Evolutionary conservation across 2,797 vertebrate genomes (phyloP).

Genomic region (Neoniphon sammara): DNA sequence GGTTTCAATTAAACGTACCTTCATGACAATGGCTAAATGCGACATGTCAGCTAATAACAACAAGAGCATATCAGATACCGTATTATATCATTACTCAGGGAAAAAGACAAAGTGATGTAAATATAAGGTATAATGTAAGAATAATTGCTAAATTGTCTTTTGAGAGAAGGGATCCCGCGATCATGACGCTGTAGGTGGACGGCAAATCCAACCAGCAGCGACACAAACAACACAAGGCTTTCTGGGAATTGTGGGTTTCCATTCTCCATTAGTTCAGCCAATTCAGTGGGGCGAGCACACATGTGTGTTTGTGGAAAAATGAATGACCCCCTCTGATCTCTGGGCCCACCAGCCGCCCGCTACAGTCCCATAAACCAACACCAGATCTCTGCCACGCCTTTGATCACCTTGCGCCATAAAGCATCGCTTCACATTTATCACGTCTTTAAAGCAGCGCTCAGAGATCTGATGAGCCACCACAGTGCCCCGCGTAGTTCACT

Average conservation of each 20-base stretch:
- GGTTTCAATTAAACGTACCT: slow-evolving; percentile 50
- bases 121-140: too few species aligned
- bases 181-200: background rate
- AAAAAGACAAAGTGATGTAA: background rate
- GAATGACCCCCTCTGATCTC: slow-evolving; percentile 52
- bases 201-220: slow-evolving; percentile 10
- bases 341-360: slow-evolving; percentile 41
- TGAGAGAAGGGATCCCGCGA: background rate
- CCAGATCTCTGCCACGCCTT: slow-evolving; percentile 68
- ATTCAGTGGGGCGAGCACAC: slow-evolving; percentile 45
- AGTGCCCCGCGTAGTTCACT: slow-evolving; percentile 47
- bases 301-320: slow-evolving; percentile 52
- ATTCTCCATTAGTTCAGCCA: slow-evolving; percentile 64
- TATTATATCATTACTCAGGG: slow-evolving; percentile 25
- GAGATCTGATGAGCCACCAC: slow-evolving; percentile 43
- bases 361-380: slow-evolving; percentile 63
- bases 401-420: slow-evolving; percentile 70
- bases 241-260: slow-evolving; percentile 16
- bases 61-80: slow-evolving; percentile 34
- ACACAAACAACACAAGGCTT: slow-evolving; percentile 17
- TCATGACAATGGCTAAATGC: slow-evolving; percentile 33
- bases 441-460: slow-evolving; percentile 43
- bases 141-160: background rate
- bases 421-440: slow-evolving; percentile 71
- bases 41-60: slow-evolving; percentile 28